Conservation (phyloP, 2,113 vertebrate species). For the Lasiurus cinereus region DNA sequence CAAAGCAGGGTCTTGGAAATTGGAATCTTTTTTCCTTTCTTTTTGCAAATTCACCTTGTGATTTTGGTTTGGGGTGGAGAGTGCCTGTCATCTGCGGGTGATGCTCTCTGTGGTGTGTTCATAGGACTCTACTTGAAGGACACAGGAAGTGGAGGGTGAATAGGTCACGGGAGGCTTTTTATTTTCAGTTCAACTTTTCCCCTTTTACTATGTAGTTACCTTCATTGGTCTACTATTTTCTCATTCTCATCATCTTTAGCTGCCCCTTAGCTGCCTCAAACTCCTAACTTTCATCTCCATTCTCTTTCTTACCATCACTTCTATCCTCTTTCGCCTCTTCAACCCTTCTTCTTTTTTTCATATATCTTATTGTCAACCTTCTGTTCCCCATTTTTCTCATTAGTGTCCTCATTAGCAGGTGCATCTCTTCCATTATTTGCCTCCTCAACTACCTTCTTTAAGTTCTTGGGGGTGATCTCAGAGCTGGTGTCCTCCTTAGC, state of each 20-base stretch:
- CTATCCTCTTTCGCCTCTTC: constrained; percentile 88
- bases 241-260: constrained; percentile 86
- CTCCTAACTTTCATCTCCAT: constrained; percentile 94
- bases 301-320: constrained; percentile 92
- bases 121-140: constrained; percentile 84
- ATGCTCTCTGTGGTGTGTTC: constrained; percentile 54
- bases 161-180: constrained; percentile 80
- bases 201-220: constrained; percentile 92
- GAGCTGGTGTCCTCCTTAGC: not conserved
- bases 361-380: constrained; percentile 71
- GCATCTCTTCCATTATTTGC: constrained; percentile 95
- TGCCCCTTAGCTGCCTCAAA: constrained; percentile 89
- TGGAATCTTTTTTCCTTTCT: constrained; percentile 77
- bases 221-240: constrained; percentile 96
- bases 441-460: constrained; percentile 96
- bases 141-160: constrained; percentile 83
- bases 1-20: constrained; percentile 92
- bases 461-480: constrained; percentile 87
- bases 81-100: constrained; percentile 63
- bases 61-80: constrained; percentile 76
- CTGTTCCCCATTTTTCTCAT: constrained; percentile 90
- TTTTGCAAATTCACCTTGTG: constrained; percentile 79
- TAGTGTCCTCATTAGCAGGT: constrained; percentile 94
- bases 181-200: constrained; percentile 79
- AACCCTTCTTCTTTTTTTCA: constrained; percentile 88